Evolutionary conservation across 1,140 invertebrate genomes (phyloP).

Genomic region (Solen grandis): DNA sequence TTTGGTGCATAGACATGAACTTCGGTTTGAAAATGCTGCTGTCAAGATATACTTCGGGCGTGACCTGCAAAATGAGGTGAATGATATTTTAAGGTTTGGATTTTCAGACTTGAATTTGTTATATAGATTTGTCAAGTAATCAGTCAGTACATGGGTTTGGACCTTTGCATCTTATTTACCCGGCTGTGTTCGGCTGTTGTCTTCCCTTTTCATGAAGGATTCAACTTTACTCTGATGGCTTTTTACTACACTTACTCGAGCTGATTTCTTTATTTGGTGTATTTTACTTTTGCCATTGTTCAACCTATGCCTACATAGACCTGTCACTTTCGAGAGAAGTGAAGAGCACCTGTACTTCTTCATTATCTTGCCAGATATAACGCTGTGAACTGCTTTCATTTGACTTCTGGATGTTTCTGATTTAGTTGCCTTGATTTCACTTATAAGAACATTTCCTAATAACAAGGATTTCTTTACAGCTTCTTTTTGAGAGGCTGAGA

Average conservation of each 20-base stretch:
- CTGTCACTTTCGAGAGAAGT: neutral
- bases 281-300: neutral
- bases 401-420: neutral
- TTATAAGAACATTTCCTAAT: neutral
- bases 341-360: conserved; percentile 16
- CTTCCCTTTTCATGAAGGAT: conserved; percentile 44
- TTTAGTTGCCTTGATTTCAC: neutral
- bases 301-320: conserved; percentile 21
- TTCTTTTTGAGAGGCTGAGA: neutral
- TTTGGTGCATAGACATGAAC: conserved; percentile 17
- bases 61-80: neutral
- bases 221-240: neutral
- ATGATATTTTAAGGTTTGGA: neutral
- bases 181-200: conserved; percentile 46
- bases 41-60: conserved; percentile 24
- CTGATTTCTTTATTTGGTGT: neutral
- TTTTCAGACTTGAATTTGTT: conserved; percentile 1
- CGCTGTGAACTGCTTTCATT: conserved; percentile 25
- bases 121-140: conserved; percentile 18
- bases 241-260: conserved; percentile 13
- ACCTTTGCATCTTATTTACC: conserved; percentile 37
- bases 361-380: conserved; percentile 29
- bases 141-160: conserved; percentile 16
- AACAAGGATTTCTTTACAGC: neutral
- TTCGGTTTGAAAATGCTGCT: neutral